Percentiles rank a stretch among this genome's conserved stretches.
Evolutionary conservation across 2,797 vertebrate species (phyloP).

Genomic region (Malacoraja senta): DNA sequence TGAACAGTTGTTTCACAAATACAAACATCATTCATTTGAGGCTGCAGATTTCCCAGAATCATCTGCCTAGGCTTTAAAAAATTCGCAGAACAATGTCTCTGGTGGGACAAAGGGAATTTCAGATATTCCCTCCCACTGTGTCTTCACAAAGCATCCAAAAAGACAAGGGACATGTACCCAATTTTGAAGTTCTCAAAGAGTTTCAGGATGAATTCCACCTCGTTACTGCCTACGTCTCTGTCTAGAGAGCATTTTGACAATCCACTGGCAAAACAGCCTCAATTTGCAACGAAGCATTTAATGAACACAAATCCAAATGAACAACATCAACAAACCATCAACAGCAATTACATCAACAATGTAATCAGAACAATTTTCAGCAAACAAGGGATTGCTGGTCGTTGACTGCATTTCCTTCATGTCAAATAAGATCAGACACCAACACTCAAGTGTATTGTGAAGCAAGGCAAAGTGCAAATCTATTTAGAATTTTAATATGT

Average conservation of each 20-base stretch:
- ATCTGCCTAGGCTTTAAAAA: not conserved
- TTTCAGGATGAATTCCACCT: not conserved
- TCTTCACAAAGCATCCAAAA: not conserved
- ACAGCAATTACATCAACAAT: not conserved
- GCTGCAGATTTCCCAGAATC: not conserved
- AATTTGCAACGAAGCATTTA: not conserved
- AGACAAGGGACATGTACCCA: no score
- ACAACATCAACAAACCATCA: not conserved
- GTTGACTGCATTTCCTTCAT: not conserved
- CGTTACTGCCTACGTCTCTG: not conserved
- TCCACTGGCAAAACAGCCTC: not conserved
- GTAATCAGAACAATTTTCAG: not conserved
- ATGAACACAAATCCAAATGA: not conserved
- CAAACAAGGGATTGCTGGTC: no score
- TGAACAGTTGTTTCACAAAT: not conserved
- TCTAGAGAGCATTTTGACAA: not conserved
- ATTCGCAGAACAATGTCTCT: not conserved
- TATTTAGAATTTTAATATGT: not conserved
- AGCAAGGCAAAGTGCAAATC: not conserved
- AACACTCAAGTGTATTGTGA: no score
- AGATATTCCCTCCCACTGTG: not conserved
- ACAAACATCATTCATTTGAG: not conserved
- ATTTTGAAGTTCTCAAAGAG: not conserved
- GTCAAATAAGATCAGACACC: not conserved
- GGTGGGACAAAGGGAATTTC: not conserved